These are phyloP conservation scores for Epinephelus cyanopodus DNA, from an alignment of 2,113 vertebrate species.

Conservation along the genomic window DNA sequence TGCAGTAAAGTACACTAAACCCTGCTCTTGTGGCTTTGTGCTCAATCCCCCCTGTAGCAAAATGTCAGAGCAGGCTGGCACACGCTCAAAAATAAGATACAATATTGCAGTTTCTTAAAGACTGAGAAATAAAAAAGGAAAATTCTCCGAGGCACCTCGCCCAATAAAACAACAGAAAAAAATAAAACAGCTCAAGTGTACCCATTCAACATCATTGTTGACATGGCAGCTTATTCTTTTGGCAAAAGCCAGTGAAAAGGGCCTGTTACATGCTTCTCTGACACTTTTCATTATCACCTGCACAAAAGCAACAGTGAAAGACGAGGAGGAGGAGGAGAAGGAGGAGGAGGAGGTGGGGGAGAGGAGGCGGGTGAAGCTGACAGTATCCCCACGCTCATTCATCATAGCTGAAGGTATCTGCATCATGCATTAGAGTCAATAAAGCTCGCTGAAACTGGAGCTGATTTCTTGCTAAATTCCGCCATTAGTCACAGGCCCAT, in stretches of 20 bases:
- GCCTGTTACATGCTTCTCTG: conserved; percentile 87
- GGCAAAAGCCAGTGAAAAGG: conserved; percentile 82
- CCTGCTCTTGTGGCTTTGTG: conserved; percentile 27
- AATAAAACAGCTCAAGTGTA: conserved; percentile 65
- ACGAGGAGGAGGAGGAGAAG: conserved; percentile 75
- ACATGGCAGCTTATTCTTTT: conserved; percentile 82
- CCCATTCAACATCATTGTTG: conserved; percentile 70
- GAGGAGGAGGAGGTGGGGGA: conserved; percentile 73
- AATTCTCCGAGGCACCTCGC: conserved; percentile 59
- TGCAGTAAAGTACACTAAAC: conserved; percentile 51
- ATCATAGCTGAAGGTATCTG: conserved; percentile 90
- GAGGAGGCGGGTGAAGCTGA: conserved; percentile 60
- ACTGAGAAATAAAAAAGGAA: not conserved
- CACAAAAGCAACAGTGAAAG: conserved; percentile 89
- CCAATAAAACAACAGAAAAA: conserved; percentile 70
- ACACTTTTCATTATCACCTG: conserved; percentile 89
- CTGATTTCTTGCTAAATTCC: conserved; percentile 99
- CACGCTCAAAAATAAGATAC: conserved; percentile 64
- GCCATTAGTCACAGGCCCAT: conserved; percentile 95
- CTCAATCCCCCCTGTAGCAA: conserved; percentile 56
- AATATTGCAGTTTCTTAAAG: conserved; percentile 53
- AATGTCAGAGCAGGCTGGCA: conserved; percentile 60
- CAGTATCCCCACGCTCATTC: conserved; percentile 91
- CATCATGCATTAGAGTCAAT: conserved; percentile 90
- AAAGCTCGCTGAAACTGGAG: conserved; percentile 93